Conservation (phyloP, 2,888 invertebrate species). For the Apeira syringaria region DNA sequence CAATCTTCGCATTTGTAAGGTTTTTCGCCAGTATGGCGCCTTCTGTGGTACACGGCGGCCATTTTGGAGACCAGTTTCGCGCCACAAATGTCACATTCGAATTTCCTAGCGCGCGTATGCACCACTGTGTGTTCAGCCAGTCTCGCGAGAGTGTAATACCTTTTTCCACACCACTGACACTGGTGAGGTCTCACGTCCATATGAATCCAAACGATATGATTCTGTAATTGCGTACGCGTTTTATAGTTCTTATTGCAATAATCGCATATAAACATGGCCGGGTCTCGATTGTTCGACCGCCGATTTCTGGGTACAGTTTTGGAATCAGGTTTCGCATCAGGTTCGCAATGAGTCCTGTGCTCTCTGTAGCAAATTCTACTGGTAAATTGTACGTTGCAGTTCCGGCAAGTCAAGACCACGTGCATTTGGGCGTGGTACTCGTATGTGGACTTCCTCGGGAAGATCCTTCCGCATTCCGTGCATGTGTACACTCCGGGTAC, state of each 20-base stretch:
- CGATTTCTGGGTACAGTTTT: slow-evolving; percentile 49
- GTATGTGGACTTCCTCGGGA: slow-evolving; percentile 53
- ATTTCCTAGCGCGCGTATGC: slow-evolving; percentile 78
- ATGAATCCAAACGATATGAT: slow-evolving; percentile 77
- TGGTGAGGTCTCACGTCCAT: slow-evolving; percentile 74
- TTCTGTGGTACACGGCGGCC: slow-evolving; percentile 72
- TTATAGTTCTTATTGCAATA: slow-evolving; percentile 65
- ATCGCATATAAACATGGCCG: slow-evolving; percentile 65
- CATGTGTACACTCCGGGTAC: slow-evolving; percentile 53
- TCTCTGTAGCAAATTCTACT: slow-evolving; percentile 68
- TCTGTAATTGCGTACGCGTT: slow-evolving; percentile 66
- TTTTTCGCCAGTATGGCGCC: slow-evolving; percentile 73
- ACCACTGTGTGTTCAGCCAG: slow-evolving; percentile 78
- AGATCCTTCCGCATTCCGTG: slow-evolving; percentile 60
- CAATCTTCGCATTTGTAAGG: slow-evolving; percentile 73
- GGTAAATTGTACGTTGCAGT: slow-evolving; percentile 63
- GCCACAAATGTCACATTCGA: slow-evolving; percentile 79
- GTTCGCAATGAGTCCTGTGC: slow-evolving; percentile 66
- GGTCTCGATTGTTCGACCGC: slow-evolving; percentile 66
- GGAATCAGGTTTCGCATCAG: slow-evolving; percentile 60
- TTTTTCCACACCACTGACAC: slow-evolving; percentile 77
- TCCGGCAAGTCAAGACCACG: slow-evolving; percentile 61
- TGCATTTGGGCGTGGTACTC: slow-evolving; percentile 70
- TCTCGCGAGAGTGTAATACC: slow-evolving; percentile 77
- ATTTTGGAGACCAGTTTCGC: slow-evolving; percentile 70